These are phyloP conservation scores for Rhingia campestris DNA, from an alignment of 2,888 invertebrate species.

Conservation along the genomic window DNA sequence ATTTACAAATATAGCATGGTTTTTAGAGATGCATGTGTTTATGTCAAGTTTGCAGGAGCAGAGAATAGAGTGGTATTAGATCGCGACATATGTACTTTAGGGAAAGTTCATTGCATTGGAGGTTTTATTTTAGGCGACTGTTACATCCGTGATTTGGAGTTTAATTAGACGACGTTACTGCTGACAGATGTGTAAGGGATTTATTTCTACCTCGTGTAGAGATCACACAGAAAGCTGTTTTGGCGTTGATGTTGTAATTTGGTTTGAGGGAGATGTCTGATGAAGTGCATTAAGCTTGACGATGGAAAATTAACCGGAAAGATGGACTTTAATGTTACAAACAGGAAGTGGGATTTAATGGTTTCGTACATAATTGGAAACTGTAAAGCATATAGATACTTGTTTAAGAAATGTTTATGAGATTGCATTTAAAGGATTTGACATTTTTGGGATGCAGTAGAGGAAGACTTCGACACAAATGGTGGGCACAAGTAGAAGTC, in stretches of 20 bases:
- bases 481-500: no score
- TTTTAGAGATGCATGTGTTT: constrained; percentile 55
- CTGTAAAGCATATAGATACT: no score
- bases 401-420: no score
- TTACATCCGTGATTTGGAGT: constrained; percentile 42
- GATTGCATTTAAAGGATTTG: no score
- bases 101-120: constrained; percentile 48
- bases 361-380: no score
- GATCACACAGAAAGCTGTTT: background rate
- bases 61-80: constrained; percentile 2
- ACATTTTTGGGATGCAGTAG: no score
- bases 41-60: constrained; percentile 56
- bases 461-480: no score
- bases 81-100: background rate
- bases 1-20: constrained; percentile 46
- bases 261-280: background rate
- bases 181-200: constrained; percentile 48
- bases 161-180: constrained; percentile 54
- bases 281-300: background rate
- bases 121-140: constrained; percentile 52
- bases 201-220: constrained; percentile 10
- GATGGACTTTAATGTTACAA: background rate
- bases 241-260: constrained; percentile 6
- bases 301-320: constrained; percentile 4
- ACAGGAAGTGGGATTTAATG: no score